phyloP scores from a whole-genome alignment of 1,140 invertebrate species.

The Druon quercuslanigerum region DNA sequence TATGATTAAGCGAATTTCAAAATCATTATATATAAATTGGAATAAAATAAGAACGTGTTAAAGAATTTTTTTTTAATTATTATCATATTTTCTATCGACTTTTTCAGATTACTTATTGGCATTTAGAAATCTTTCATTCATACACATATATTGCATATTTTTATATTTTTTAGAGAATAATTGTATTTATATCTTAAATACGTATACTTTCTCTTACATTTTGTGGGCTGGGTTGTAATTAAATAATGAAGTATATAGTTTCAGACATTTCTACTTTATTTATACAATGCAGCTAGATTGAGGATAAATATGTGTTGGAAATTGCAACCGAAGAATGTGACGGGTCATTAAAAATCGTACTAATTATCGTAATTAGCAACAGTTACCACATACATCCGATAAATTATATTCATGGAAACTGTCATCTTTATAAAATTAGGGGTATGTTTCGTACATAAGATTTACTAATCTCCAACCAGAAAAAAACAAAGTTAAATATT shows the following conservation, averaged over 20 bases:
- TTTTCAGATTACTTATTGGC: no score
- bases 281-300: background rate
- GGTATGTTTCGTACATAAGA: no score
- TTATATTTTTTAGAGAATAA: background rate
- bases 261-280: background rate
- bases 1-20: no score
- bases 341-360: background rate
- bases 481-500: no score
- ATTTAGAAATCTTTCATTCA: background rate
- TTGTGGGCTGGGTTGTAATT: conserved; percentile 7
- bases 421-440: no score
- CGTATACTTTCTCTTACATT: conserved; percentile 5
- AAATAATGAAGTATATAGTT: background rate
- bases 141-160: conserved; percentile 1
- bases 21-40: no score
- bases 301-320: background rate
- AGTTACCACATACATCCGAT: background rate
- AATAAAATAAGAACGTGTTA: no score
- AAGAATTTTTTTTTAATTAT: no score
- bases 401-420: background rate
- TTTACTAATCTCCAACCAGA: no score
- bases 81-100: no score
- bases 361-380: background rate
- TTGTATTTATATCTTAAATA: background rate
- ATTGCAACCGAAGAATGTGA: background rate